Evolutionary conservation across 2,888 invertebrate genomes (phyloP).

Genomic region (Chirona hameri): DNA sequence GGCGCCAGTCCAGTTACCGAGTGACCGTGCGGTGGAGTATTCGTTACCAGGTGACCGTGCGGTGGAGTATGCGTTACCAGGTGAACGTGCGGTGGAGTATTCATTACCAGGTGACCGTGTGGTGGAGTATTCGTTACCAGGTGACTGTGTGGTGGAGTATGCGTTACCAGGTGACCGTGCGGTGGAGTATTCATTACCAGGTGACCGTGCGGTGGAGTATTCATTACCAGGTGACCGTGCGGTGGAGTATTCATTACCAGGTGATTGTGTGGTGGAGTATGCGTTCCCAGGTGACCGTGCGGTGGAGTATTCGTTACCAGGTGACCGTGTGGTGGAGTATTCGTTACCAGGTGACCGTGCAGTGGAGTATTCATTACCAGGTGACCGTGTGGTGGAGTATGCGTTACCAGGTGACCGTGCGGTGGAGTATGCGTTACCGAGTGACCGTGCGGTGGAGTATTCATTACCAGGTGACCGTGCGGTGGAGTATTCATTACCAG

Average conservation of each 20-base stretch:
- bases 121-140: too few species aligned
- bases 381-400: too few species aligned
- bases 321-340: too few species aligned
- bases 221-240: too few species aligned
- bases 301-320: too few species aligned
- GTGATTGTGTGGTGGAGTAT: neutral
- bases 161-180: neutral
- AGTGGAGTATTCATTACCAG: neutral
- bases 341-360: neutral
- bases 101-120: neutral
- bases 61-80: neutral
- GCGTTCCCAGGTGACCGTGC: neutral
- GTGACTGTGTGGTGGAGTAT: too few species aligned
- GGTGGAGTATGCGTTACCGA: neutral
- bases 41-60: too few species aligned
- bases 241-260: neutral
- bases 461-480: neutral
- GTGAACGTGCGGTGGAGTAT: neutral
- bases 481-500: too few species aligned
- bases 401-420: too few species aligned
- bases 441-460: neutral
- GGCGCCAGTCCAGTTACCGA: too few species aligned
- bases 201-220: too few species aligned
- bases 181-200: neutral
- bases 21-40: too few species aligned